Conservation (phyloP, 2,888 invertebrate species). For the Drosophila borborema region DNA sequence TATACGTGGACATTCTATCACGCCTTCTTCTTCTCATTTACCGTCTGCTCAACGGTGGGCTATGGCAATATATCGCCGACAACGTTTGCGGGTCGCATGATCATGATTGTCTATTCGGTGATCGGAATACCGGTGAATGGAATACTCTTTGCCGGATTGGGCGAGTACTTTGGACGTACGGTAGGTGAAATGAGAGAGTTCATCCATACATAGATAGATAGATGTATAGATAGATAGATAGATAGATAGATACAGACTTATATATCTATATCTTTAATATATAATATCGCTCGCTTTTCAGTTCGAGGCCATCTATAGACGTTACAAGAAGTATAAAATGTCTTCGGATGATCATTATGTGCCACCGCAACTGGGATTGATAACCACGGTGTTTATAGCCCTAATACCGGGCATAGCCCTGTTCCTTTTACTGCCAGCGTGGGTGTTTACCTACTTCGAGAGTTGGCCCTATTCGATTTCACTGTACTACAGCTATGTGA, state of each 20-base stretch:
- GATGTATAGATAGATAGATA: neutral
- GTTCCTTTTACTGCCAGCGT: slow-evolving; percentile 94
- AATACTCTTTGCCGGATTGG: slow-evolving; percentile 91
- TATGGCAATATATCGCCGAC: slow-evolving; percentile 96
- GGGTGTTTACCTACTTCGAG: slow-evolving; percentile 93
- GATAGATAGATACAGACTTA: neutral
- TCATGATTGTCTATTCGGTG: slow-evolving; percentile 95
- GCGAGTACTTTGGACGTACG: slow-evolving; percentile 93
- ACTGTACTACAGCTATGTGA: slow-evolving; percentile 94
- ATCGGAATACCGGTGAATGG: slow-evolving; percentile 88
- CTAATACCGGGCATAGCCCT: slow-evolving; percentile 95
- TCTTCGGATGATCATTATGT: slow-evolving; percentile 88
- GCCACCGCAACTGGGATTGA: slow-evolving; percentile 89
- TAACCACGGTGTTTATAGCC: slow-evolving; percentile 93
- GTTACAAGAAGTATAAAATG: slow-evolving; percentile 90
- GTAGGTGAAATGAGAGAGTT: slow-evolving; percentile 86
- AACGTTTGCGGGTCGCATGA: slow-evolving; percentile 91
- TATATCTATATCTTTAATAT: neutral
- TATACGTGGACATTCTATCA: slow-evolving; percentile 95
- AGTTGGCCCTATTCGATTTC: slow-evolving; percentile 94
- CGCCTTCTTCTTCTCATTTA: slow-evolving; percentile 95
- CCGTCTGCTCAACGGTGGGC: slow-evolving; percentile 96
- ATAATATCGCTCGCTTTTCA: slow-evolving; percentile 77
- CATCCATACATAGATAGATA: neutral
- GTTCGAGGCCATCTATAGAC: slow-evolving; percentile 92